These are phyloP conservation scores for Schmidtea mediterranea DNA, from an alignment of 1,140 invertebrate species.

Conservation along the genomic window DNA sequence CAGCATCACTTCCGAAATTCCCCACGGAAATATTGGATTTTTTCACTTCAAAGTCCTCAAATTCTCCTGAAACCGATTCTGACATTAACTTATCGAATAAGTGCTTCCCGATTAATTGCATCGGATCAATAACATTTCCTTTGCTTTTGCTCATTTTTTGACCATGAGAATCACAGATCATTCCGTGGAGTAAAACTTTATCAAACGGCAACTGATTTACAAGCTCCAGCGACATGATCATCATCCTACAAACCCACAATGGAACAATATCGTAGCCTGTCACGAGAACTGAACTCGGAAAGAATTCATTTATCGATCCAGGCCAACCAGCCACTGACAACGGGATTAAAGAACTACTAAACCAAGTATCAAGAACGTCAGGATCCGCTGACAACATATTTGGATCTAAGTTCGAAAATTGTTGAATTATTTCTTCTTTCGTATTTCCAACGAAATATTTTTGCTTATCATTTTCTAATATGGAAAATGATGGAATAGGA, in stretches of 20 bases:
- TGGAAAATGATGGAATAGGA: constrained; percentile 10
- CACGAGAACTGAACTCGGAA: constrained; percentile 14
- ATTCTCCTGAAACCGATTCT: too few relatives aligned
- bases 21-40: too few relatives aligned
- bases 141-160: constrained; percentile 27
- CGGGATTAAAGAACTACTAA: constrained; percentile 24
- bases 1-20: too few relatives aligned
- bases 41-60: too few relatives aligned
- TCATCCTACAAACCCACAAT: constrained; percentile 28
- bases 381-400: constrained; percentile 12
- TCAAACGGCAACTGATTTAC: constrained; percentile 11
- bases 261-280: constrained; percentile 28
- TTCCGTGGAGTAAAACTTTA: constrained; percentile 17
- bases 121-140: constrained; percentile 27
- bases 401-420: background rate
- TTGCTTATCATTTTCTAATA: too few relatives aligned
- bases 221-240: constrained; percentile 17
- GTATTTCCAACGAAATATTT: too few relatives aligned
- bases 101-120: constrained; percentile 15
- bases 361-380: constrained; percentile 29
- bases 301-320: background rate
- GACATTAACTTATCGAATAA: too few relatives aligned
- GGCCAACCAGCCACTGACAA: constrained; percentile 16
- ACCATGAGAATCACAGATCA: constrained; percentile 23
- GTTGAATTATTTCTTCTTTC: too few relatives aligned